Conservation (phyloP, 2,113 vertebrate genomes). For the Mus musculus region GRCm39 chr16:51920501-51921000, state of each 20-base stretch:
- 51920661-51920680: not conserved
- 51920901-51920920: not conserved
- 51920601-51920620: not conserved
- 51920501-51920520: not conserved
- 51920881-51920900: not conserved
- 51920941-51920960: not conserved
- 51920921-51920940: not conserved
- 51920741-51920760: not conserved
- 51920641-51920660: not conserved
- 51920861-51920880: not conserved
- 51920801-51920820: not conserved
- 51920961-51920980: not conserved
- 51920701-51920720: not conserved
- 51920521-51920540: not conserved
- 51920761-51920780: not conserved
- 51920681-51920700: not conserved
- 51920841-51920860: not conserved
- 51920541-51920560: not conserved
- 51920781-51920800: no score
- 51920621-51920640: not conserved
- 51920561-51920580: not conserved
- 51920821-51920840: not conserved
- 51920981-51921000: not conserved
- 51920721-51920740: not conserved
- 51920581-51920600: not conserved